Base-by-base conservation (phyloP, 2,888 invertebrate species). In the Apamea monoglypha region DNA sequence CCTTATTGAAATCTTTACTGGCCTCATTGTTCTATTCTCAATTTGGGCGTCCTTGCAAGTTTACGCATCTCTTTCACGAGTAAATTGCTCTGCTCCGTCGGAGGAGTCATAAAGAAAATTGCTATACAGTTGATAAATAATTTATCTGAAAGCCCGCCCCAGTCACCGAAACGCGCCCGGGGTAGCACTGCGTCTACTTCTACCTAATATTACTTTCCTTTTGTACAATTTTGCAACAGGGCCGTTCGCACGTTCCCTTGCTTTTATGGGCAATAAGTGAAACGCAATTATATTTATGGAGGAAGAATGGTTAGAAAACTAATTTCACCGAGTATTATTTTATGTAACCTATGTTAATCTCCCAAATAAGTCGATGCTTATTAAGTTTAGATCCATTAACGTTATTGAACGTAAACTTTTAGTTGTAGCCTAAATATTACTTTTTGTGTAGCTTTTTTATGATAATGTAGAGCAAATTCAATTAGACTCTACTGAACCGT, bases 81-180 rank as follows among this genome's bases (percentile, higher is more conserved):
- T 94, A 96, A 96, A 97, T 97, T 96, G 96, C 96, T 96, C 94
- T 94, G 95, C 95, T 95, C 95, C 96, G 96, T 95, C 96, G 96
- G 96, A 96, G 96, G 96, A 96, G 96, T 96, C 96, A 96, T 97
- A 97, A 97, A 97, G 97, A 96, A 97, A 97, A 97, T 97, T 97
- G 97, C 96, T 96, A 96, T 96, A 96, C 96, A 96, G 96, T 97
- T 97, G 96, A 96, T 97, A 97, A 97, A 97, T 97, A 96, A 97
- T 97, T 96, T 96, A 97, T 97, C 96, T 96, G 95, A 96, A 95
- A 96, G 96, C 96, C 95, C 95, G 95, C 95, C 94, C 96, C 96
- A 96, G 96, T 97, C 96, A 96, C 96, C 96, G 95, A 95, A 95
- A 96, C 95, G 95, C 92, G 95, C 93, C 91, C 92, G 92, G 94